These are phyloP conservation scores for Rhadinocentrus ornatus DNA, from an alignment of 2,797 vertebrate species.

Conservation along the genomic window DNA sequence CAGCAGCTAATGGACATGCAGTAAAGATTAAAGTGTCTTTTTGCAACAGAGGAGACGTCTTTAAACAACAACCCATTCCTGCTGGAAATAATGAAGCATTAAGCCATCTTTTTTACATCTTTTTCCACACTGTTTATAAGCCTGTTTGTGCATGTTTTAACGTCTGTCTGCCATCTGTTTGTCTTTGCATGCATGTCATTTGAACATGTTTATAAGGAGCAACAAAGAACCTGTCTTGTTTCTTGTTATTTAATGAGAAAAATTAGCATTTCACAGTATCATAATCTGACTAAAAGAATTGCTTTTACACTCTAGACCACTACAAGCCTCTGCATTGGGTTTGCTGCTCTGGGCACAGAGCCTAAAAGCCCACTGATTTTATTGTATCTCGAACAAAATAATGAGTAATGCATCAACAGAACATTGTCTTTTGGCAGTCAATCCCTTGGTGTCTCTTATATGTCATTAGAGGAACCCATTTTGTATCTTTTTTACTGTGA, in stretches of 20 bases:
- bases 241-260: slow-evolving; percentile 18
- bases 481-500: slow-evolving; percentile 1
- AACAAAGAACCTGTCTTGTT: slow-evolving; percentile 5
- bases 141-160: not conserved
- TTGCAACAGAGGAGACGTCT: slow-evolving; percentile 23
- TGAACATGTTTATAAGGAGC: slow-evolving; percentile 7
- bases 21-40: slow-evolving; percentile 47
- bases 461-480: slow-evolving; percentile 19
- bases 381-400: slow-evolving; percentile 60
- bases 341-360: slow-evolving; percentile 43
- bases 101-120: not conserved
- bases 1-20: slow-evolving; percentile 53
- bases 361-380: slow-evolving; percentile 55
- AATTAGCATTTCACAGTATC: slow-evolving; percentile 40
- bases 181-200: slow-evolving; percentile 3
- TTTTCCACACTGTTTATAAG: not conserved
- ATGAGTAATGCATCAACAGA: slow-evolving; percentile 49
- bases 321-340: slow-evolving; percentile 22
- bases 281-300: slow-evolving; percentile 34
- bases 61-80: slow-evolving; percentile 15
- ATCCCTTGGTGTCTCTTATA: slow-evolving; percentile 18
- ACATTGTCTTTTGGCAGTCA: slow-evolving; percentile 29
- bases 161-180: slow-evolving; percentile 20
- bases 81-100: slow-evolving; percentile 28
- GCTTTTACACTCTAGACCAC: slow-evolving; percentile 34